Conservation (phyloP, 2,888 invertebrate genomes). For the Laspeyria flexula region DNA sequence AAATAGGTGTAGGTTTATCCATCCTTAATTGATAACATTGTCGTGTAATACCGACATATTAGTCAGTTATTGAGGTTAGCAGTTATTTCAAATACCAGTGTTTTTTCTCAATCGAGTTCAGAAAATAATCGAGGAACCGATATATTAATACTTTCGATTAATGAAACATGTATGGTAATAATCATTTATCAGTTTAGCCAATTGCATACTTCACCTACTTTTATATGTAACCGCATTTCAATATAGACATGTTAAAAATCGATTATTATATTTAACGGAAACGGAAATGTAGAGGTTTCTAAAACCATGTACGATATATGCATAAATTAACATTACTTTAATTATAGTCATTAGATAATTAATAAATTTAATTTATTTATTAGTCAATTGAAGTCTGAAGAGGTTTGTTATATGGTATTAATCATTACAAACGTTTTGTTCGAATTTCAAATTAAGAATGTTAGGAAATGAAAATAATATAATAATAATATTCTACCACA, state of each 20-base stretch:
- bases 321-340: slow-evolving; percentile 34
- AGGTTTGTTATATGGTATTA: too few species aligned
- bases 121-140: too few species aligned
- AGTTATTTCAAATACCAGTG: too few species aligned
- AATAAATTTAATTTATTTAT: slow-evolving; percentile 3
- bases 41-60: too few species aligned
- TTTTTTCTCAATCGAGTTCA: too few species aligned
- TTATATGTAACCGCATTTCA: slow-evolving; percentile 5
- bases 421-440: background rate
- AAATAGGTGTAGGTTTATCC: too few species aligned
- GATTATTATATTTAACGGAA: slow-evolving; percentile 27
- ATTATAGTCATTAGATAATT: slow-evolving; percentile 36
- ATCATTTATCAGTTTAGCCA: slow-evolving; percentile 14
- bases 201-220: slow-evolving; percentile 11
- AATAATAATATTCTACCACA: too few species aligned
- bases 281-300: slow-evolving; percentile 33
- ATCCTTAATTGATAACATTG: too few species aligned
- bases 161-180: background rate
- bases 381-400: too few species aligned
- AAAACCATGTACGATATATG: slow-evolving; percentile 16
- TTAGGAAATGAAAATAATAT: background rate
- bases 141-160: background rate
- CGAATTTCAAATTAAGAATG: background rate
- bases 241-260: slow-evolving; percentile 8
- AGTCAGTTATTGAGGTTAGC: too few species aligned